Percentiles rank a stretch among this genome's conserved stretches.
Conservation (phyloP, 2,113 vertebrate genomes). For the Crypturellus undulatus region DNA sequence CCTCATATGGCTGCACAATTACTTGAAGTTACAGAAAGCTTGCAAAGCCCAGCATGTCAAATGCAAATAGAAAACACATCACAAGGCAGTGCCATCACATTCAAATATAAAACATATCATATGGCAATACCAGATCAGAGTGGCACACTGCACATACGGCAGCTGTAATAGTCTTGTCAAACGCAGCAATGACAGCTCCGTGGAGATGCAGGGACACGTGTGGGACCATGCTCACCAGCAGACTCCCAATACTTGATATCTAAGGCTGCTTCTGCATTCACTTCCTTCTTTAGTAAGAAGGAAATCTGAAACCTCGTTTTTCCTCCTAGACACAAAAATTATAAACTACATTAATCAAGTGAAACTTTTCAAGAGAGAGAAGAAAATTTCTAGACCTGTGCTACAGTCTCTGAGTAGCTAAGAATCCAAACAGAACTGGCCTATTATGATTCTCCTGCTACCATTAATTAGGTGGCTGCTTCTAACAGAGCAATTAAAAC, state of each 20-base stretch:
- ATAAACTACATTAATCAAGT: neutral
- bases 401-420: neutral
- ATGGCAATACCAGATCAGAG: conserved; percentile 12
- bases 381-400: neutral
- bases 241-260: neutral
- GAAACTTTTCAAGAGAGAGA: neutral
- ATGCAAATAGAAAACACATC: neutral
- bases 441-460: neutral
- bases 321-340: neutral
- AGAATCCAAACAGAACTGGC: neutral
- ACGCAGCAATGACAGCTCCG: neutral
- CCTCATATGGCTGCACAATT: neutral
- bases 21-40: neutral
- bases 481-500: neutral
- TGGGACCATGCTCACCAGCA: neutral
- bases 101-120: neutral
- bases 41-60: neutral
- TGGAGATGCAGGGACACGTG: neutral
- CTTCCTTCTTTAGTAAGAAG: neutral
- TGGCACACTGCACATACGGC: neutral
- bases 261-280: neutral
- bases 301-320: neutral
- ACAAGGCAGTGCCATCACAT: neutral
- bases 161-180: neutral
- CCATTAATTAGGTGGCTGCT: neutral